These are phyloP conservation scores for Brachyhypopomus occidentalis DNA, from an alignment of 2,113 vertebrate species.

Conservation along the genomic window DNA sequence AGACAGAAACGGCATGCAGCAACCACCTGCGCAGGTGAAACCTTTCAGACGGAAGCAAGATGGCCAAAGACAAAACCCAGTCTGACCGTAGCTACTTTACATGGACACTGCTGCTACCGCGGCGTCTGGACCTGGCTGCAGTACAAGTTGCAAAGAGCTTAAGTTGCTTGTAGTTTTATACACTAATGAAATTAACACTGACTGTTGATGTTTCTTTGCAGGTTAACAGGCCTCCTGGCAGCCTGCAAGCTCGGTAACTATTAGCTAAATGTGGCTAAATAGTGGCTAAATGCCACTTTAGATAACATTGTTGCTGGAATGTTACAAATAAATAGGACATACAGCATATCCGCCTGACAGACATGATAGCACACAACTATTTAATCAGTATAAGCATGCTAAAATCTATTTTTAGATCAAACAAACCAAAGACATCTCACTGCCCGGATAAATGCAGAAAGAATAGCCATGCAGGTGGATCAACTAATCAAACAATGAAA, in stretches of 20 bases:
- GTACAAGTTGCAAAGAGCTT: neutral
- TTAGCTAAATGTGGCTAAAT: neutral
- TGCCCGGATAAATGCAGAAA: neutral
- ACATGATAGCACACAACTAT: neutral
- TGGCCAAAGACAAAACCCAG: neutral
- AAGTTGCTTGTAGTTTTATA: neutral
- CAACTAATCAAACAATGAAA: neutral
- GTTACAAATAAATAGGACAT: neutral
- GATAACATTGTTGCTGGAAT: neutral
- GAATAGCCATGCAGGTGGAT: neutral
- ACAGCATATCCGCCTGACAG: neutral
- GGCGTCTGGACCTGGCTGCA: no score
- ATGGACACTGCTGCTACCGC: neutral
- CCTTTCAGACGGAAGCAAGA: neutral
- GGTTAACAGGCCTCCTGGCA: conserved; percentile 36
- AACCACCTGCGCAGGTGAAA: conserved; percentile 3
- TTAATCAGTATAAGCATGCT: neutral
- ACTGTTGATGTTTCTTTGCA: conserved; percentile 32
- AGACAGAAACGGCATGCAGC: neutral
- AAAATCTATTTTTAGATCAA: neutral
- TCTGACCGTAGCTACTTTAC: neutral
- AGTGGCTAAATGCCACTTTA: neutral
- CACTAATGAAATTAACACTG: neutral
- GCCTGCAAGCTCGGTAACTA: conserved; percentile 53
- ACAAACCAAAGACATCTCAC: no score